Evolutionary conservation across 1,140 invertebrate species (phyloP).

Genomic region (Adelges cooleyi): DNA sequence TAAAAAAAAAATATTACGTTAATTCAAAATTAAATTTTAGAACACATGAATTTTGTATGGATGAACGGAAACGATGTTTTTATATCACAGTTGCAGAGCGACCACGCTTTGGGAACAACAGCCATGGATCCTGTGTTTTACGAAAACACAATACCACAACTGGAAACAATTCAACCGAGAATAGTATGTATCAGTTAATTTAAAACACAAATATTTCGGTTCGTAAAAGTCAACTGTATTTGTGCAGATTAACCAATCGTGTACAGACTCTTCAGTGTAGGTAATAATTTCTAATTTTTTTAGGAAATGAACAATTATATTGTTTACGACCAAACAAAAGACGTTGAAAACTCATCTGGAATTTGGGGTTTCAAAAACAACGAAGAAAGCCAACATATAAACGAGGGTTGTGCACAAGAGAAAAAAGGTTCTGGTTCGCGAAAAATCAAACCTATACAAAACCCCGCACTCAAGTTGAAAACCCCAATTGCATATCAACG

Average conservation of each 20-base stretch:
- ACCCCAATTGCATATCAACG: constrained; percentile 69
- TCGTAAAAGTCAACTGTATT: too few species aligned
- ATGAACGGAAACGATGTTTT: constrained; percentile 16
- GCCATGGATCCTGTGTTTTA: background rate
- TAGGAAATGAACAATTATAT: constrained; percentile 22
- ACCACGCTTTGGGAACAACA: background rate
- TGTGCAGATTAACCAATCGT: too few species aligned
- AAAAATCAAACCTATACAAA: constrained; percentile 63
- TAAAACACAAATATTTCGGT: too few species aligned
- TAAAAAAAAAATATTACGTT: too few species aligned
- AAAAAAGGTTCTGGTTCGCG: constrained; percentile 38
- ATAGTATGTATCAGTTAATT: constrained; percentile 7
- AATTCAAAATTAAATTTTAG: background rate
- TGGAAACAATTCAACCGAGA: background rate
- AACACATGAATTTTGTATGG: constrained; percentile 22
- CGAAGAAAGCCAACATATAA: background rate
- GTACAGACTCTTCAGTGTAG: too few species aligned
- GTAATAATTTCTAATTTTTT: background rate
- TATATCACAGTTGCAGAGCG: background rate
- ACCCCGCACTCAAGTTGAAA: constrained; percentile 61
- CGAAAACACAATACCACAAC: background rate
- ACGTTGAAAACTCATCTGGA: background rate
- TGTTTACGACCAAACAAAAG: background rate
- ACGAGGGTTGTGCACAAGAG: background rate
- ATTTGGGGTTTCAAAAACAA: background rate